Evolutionary conservation across 2,797 vertebrate genomes (phyloP), one percentile per base, ranked within the genome.

Genomic region (Trachops cirrhosus): DNA sequence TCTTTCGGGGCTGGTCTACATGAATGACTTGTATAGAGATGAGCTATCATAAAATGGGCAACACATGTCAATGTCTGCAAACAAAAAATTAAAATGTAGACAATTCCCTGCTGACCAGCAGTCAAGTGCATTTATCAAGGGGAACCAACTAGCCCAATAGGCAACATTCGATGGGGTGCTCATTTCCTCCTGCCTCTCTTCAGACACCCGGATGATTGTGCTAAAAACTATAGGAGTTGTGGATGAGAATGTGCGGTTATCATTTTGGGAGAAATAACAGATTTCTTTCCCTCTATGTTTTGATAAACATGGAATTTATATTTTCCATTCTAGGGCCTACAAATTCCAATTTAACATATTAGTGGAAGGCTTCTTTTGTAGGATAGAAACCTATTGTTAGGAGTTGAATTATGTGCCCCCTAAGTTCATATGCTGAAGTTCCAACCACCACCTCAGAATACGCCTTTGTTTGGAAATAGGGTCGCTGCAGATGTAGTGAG

Each of bases 31-130:
- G 67, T 64, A 48, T 83, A 52, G 16, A 90, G 68, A 68, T 57
- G 57, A 89, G 48, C 16, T 41, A 80, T 68, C 46, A 46, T 41
- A 90, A 92, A 79, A 34, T 70, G 68, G 37, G 19, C 14, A 85
- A 82, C 62, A 85, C 11, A 89, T 57, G 48, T 73, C 91, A 82
- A 91, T 75, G 39, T 79, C 86, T 95, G 44, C 34, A 86, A 90
- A 86, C 54, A 50, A 87, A 92, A 83, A 90, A 50, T 18, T 52
- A 37, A 22, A 96, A 67, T 39, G 59, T 6, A 80, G 52, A 64
- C 26, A 73, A 77, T 50, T 85, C 46, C 22, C 91, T 77, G 41
- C 59, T 78, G 52, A 29, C 10, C 68, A 77, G n/a, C 68, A 91
- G 50, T 21, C 50, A 67, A 75, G 9, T 68, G 34, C 83, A 70